These are phyloP conservation scores for Bubalus kerabau DNA, from an alignment of 2,113 vertebrate species.

Conservation along the genomic window DNA sequence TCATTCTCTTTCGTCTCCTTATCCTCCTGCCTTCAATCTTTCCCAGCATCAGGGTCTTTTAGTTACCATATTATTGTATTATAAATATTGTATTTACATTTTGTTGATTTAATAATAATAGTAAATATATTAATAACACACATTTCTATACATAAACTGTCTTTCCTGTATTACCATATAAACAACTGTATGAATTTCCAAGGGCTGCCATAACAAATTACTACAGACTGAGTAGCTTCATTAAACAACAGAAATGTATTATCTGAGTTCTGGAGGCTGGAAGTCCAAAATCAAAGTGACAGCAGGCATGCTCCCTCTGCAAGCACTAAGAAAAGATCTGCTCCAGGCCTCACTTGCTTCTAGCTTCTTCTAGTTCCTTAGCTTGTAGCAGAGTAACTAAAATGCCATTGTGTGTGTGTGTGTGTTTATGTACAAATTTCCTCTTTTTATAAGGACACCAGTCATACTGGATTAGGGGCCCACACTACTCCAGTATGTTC, in stretches of 20 bases:
- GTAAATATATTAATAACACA: not conserved
- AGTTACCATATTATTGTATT: not conserved
- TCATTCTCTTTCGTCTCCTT: not conserved
- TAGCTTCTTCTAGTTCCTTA: not conserved
- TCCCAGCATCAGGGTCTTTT: not conserved
- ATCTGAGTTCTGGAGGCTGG: not conserved
- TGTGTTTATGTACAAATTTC: not conserved
- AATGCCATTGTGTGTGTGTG: not conserved
- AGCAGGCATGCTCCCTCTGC: not conserved
- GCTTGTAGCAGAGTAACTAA: not conserved
- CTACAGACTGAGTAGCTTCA: not conserved
- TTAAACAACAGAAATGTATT: not conserved
- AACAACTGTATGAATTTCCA: not conserved
- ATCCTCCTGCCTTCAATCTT: not conserved
- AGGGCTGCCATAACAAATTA: not conserved
- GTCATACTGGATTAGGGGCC: not conserved
- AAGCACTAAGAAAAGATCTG: not conserved
- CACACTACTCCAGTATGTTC: not conserved
- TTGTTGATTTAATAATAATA: not conserved
- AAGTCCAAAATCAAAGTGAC: not conserved
- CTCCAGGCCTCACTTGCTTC: not conserved
- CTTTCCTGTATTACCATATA: not conserved
- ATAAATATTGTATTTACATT: not conserved
- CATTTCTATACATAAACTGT: not conserved
- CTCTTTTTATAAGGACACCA: not conserved